Conservation (phyloP, 2,888 invertebrate species). For the Tetramorium bicarinatum region DNA sequence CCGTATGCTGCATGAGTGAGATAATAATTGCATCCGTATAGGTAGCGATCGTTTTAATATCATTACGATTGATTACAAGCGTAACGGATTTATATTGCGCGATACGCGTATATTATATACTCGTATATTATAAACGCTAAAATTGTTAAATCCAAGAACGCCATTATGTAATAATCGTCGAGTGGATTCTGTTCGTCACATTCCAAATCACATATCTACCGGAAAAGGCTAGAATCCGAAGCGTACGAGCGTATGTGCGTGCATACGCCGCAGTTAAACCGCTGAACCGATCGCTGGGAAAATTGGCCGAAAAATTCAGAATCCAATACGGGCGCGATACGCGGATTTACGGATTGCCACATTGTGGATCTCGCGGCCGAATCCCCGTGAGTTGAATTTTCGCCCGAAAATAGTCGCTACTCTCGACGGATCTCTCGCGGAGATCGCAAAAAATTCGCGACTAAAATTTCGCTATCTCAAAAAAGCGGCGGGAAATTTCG, state of each 20-base stretch:
- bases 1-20: background rate
- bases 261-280: conserved; percentile 58
- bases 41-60: conserved; percentile 33
- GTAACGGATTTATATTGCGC: conserved; percentile 39
- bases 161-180: conserved; percentile 48
- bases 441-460: conserved; percentile 53
- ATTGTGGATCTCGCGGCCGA: conserved; percentile 58
- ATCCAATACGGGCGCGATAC: conserved; percentile 57
- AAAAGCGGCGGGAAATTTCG: conserved; percentile 56
- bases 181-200: conserved; percentile 51
- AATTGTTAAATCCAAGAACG: conserved; percentile 50
- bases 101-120: background rate
- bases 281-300: conserved; percentile 55
- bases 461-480: conserved; percentile 58
- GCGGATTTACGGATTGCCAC: conserved; percentile 59
- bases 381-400: conserved; percentile 56
- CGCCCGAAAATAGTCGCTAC: conserved; percentile 53
- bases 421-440: conserved; percentile 49
- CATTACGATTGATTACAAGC: conserved; percentile 42
- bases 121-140: conserved; percentile 26
- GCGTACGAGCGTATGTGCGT: conserved; percentile 49
- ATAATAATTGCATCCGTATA: conserved; percentile 26
- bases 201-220: conserved; percentile 50
- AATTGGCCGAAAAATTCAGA: conserved; percentile 57
- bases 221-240: conserved; percentile 48